Conservation (phyloP, 2,797 vertebrate species). For the Lagodon rhomboides region DNA sequence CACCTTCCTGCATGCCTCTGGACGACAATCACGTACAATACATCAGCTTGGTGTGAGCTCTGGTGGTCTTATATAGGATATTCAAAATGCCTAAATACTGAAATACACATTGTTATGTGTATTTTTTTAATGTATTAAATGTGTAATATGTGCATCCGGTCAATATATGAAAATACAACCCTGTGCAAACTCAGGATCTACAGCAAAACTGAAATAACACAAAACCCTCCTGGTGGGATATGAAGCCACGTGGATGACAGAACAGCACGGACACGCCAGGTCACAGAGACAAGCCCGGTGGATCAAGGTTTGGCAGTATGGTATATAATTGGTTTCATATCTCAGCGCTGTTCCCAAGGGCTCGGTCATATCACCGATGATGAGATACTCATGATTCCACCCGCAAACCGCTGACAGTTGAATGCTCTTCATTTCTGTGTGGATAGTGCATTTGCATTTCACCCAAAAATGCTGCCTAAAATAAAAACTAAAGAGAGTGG, state of each 20-base stretch:
- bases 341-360: too few relatives aligned
- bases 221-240: too few relatives aligned
- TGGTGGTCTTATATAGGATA: background rate
- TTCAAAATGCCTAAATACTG: background rate
- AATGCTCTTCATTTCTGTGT: background rate
- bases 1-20: background rate
- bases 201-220: too few relatives aligned
- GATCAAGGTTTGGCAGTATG: too few relatives aligned
- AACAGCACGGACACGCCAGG: too few relatives aligned
- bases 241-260: too few relatives aligned
- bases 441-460: background rate
- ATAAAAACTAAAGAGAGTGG: background rate
- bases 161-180: too few relatives aligned
- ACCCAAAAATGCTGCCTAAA: too few relatives aligned
- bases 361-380: background rate
- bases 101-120: background rate
- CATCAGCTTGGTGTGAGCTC: background rate
- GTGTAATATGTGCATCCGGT: background rate
- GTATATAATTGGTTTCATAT: too few relatives aligned
- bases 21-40: background rate
- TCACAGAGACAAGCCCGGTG: too few relatives aligned
- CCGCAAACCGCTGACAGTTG: background rate
- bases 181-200: too few relatives aligned
- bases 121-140: background rate
- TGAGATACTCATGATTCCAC: background rate